A percentile compares a stretch with the other conserved stretches of the same genome.
phyloP scores from a whole-genome alignment of 2,888 invertebrate genomes.

The Drosophila testacea region DNA sequence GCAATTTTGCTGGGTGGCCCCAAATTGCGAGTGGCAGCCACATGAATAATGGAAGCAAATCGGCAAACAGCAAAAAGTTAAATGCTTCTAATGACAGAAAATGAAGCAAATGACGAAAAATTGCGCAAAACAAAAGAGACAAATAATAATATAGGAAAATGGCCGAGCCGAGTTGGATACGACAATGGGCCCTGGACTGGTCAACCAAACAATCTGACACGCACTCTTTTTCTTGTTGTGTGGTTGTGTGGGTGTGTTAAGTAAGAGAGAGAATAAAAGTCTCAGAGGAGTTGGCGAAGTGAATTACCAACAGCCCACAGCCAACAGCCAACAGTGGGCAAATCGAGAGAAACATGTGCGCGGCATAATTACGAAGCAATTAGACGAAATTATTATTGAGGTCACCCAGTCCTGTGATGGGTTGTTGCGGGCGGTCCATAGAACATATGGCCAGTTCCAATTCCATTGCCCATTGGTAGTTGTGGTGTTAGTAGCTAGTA shows the following conservation, averaged over 20 bases:
- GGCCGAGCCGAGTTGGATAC: constrained; percentile 49
- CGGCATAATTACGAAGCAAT: constrained; percentile 82
- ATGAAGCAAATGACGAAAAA: constrained; percentile 80
- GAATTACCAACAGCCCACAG: constrained; percentile 69
- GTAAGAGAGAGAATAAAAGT: constrained; percentile 21
- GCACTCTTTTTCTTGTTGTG: constrained; percentile 27
- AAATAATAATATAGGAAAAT: constrained; percentile 74
- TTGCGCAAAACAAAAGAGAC: constrained; percentile 78
- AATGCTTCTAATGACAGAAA: constrained; percentile 81
- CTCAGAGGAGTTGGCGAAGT: constrained; percentile 52
- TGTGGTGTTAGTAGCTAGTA: background rate
- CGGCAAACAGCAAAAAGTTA: constrained; percentile 79
- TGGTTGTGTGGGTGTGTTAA: background rate
- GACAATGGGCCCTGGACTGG: constrained; percentile 20
- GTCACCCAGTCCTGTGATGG: constrained; percentile 53
- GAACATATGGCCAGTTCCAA: constrained; percentile 71
- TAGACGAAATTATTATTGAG: constrained; percentile 82
- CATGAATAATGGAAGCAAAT: constrained; percentile 76
- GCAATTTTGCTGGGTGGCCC: constrained; percentile 39
- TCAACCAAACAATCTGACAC: constrained; percentile 28
- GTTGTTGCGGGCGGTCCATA: constrained; percentile 23
- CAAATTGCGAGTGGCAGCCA: constrained; percentile 51
- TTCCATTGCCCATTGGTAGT: constrained; percentile 31
- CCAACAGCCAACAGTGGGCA: constrained; percentile 64
- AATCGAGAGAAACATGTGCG: constrained; percentile 80